These are phyloP conservation scores for Riptortus pedestris DNA, from an alignment of 1,140 invertebrate genomes.

Conservation along the genomic window DNA sequence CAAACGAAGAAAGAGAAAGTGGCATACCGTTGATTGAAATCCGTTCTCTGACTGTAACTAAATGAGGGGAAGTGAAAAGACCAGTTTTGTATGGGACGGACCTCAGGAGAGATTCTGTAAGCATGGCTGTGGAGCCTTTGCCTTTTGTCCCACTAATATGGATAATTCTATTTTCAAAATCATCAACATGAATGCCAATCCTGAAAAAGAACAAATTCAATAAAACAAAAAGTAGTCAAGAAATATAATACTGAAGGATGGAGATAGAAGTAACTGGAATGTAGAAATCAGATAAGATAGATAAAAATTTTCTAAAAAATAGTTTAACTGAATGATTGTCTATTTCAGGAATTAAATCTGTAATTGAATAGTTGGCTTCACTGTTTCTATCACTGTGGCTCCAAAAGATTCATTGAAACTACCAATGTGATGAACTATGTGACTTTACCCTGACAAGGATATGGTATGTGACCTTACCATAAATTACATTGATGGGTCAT, in stretches of 20 bases:
- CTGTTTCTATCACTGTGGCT: too few relatives aligned
- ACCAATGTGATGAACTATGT: too few relatives aligned
- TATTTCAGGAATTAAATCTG: too few relatives aligned
- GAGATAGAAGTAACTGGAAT: neutral
- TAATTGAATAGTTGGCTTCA: too few relatives aligned
- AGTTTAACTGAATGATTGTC: too few relatives aligned
- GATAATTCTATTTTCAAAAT: slow-evolving; percentile 59
- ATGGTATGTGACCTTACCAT: too few relatives aligned
- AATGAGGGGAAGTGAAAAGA: slow-evolving; percentile 92
- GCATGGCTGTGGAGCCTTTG: slow-evolving; percentile 85
- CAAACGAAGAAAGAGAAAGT: slow-evolving; percentile 62
- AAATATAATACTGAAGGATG: neutral
- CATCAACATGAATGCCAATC: slow-evolving; percentile 51
- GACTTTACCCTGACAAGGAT: too few relatives aligned
- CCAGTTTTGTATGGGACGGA: slow-evolving; percentile 80
- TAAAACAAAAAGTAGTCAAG: neutral
- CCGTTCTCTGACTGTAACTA: slow-evolving; percentile 83
- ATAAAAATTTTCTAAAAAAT: too few relatives aligned
- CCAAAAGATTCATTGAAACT: too few relatives aligned
- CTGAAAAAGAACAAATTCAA: slow-evolving; percentile 34
- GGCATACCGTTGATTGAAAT: slow-evolving; percentile 79
- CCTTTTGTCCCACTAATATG: slow-evolving; percentile 96
- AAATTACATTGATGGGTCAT: too few relatives aligned
- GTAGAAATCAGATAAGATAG: too few relatives aligned
- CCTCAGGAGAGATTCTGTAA: slow-evolving; percentile 73